Base-by-base conservation (phyloP, 2,797 vertebrate species). In the Novumbra hubbsi region DNA sequence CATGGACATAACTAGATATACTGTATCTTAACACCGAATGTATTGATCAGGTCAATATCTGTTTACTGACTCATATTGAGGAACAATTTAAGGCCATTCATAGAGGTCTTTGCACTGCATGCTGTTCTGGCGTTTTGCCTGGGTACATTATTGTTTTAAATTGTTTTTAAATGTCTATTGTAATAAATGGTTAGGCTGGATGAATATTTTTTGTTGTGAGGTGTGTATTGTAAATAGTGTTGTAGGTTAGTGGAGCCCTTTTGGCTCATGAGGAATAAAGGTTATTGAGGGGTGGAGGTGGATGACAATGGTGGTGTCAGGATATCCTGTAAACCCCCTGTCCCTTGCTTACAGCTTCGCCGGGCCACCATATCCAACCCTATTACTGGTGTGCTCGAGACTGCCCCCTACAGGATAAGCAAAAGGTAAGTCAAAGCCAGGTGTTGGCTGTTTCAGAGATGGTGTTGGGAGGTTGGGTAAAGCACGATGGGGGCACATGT, bases 281-380 rank as follows among this genome's bases (percentile, higher is more conserved):
- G 41, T 30, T 73, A 45, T 24, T 57, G 55, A 1, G 41, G 41
- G 45, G 15, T 41, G 21, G 24, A 49, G 17, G 24, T 14, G 17
- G 16, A 24, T 27, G 5, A 45, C 27, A 24, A 17, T 9, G 21
- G 30, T 48, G 52, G 21, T 28, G 68, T 45, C 49, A 48, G 16
- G 67, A 64, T 55, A 38, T 19, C 49, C 41, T 82, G 80, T 92
- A 90, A 92, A 91, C 55, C 21, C 68, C 73, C 38, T 91, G 77
- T 92, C 85, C 88, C 82, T 97, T 96, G 96, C 95, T 98, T 95
- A 95, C 96, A 99, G 98, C 94, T 99, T 86, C 98, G 96, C 94
- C 97, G 98, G 95, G 98, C 98, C 93, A 99, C 98, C 94, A 99
- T 99, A 94, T 99, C 98, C 94, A 99, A 99, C 91, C 98, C 98